phyloP scores from a whole-genome alignment of 1,140 invertebrate species.

The Tetragnatha versicolor region DNA sequence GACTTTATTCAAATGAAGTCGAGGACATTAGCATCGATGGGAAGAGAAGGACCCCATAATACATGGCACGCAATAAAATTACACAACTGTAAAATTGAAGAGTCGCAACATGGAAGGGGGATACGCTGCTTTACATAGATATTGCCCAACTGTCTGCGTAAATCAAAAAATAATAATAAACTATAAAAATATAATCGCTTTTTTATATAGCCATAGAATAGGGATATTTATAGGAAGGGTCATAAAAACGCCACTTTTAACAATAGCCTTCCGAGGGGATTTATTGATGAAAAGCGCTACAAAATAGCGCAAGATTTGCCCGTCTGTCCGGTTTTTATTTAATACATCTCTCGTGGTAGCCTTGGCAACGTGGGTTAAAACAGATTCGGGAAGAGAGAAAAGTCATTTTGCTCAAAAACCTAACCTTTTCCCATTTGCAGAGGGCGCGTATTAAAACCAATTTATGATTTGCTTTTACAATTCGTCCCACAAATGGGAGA shows the following conservation, averaged over 20 bases:
- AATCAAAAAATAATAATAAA: slow-evolving; percentile 54
- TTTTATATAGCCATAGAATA: slow-evolving; percentile 50
- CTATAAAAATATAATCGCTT: slow-evolving; percentile 49
- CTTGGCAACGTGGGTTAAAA: slow-evolving; percentile 41
- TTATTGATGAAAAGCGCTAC: slow-evolving; percentile 55
- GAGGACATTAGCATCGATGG: slow-evolving; percentile 8
- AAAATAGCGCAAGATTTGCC: slow-evolving; percentile 53
- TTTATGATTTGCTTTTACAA: slow-evolving; percentile 55
- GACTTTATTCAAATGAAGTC: slow-evolving; percentile 35
- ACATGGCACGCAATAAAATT: slow-evolving; percentile 46
- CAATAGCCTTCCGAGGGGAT: slow-evolving; percentile 41
- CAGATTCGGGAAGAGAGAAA: slow-evolving; percentile 48
- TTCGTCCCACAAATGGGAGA: slow-evolving; percentile 36
- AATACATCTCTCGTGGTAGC: slow-evolving; percentile 38
- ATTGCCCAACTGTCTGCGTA: slow-evolving; percentile 32
- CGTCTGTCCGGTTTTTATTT: slow-evolving; percentile 27
- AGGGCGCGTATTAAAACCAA: slow-evolving; percentile 50
- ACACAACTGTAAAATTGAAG: slow-evolving; percentile 46
- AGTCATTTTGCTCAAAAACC: slow-evolving; percentile 6
- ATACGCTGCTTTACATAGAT: slow-evolving; percentile 46
- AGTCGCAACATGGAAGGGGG: background rate
- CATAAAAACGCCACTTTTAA: slow-evolving; percentile 55
- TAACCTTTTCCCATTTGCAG: slow-evolving; percentile 26
- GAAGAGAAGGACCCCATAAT: slow-evolving; percentile 2
- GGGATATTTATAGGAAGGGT: slow-evolving; percentile 40